Evolutionary conservation across 2,888 invertebrate genomes (phyloP).

Genomic region (Aleiodes testaceus): DNA sequence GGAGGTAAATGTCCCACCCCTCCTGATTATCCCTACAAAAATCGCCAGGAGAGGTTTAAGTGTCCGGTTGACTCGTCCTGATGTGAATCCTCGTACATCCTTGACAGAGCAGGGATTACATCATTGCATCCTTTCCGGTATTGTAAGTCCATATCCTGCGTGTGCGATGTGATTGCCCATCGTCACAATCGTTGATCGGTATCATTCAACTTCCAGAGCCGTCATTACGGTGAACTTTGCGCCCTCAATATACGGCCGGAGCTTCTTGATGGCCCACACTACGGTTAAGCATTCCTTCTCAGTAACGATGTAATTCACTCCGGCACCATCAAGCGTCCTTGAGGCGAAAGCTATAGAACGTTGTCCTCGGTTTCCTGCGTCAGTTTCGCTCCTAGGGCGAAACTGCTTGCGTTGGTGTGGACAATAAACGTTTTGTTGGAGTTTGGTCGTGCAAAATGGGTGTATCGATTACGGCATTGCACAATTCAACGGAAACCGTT

Average conservation of each 20-base stretch:
- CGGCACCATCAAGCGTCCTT: not conserved
- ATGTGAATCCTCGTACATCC: slow-evolving; percentile 17
- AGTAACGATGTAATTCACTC: slow-evolving; percentile 25
- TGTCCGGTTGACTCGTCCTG: not conserved
- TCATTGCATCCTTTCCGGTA: slow-evolving; percentile 32
- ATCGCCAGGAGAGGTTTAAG: too few relatives aligned
- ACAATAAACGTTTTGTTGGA: slow-evolving; percentile 15
- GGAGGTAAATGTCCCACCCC: too few relatives aligned
- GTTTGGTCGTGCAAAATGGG: slow-evolving; percentile 32
- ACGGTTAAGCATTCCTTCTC: not conserved
- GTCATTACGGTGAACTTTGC: slow-evolving; percentile 7
- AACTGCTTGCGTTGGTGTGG: slow-evolving; percentile 33
- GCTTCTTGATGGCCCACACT: slow-evolving; percentile 35
- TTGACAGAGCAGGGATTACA: slow-evolving; percentile 41
- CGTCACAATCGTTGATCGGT: slow-evolving; percentile 16
- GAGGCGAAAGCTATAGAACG: too few relatives aligned
- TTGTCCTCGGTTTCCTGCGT: slow-evolving; percentile 1
- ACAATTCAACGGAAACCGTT: slow-evolving; percentile 23
- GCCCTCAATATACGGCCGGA: slow-evolving; percentile 20
- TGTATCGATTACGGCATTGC: slow-evolving; percentile 4
- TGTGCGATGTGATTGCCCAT: slow-evolving; percentile 35
- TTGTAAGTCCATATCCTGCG: slow-evolving; percentile 31
- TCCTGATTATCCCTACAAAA: too few relatives aligned
- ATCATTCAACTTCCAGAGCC: not conserved
- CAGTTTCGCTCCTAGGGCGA: slow-evolving; percentile 15